Percentiles rank a stretch among this genome's conserved stretches.
phyloP scores from a whole-genome alignment of 1,140 invertebrate genomes.

The Leguminivora glycinivorella region DNA sequence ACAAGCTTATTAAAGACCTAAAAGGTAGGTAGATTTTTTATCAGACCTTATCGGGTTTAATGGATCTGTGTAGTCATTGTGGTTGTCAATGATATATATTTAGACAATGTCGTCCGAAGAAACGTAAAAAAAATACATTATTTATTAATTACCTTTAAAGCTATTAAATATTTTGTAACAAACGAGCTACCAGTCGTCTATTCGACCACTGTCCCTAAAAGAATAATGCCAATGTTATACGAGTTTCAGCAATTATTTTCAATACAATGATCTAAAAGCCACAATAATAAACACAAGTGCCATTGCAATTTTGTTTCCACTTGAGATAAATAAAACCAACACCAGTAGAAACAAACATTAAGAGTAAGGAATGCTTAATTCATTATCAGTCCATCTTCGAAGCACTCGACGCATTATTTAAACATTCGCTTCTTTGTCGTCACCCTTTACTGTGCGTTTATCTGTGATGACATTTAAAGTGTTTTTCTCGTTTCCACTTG shows the following conservation, averaged over 20 bases:
- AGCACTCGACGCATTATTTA: slow-evolving; percentile 25
- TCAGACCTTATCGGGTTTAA: too few species aligned
- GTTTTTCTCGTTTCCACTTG: slow-evolving; percentile 24
- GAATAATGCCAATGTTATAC: too few species aligned
- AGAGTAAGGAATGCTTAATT: slow-evolving; percentile 9
- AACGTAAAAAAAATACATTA: too few species aligned
- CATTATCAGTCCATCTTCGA: slow-evolving; percentile 21
- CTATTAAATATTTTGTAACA: neutral
- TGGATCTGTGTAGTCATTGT: too few species aligned
- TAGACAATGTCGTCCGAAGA: too few species aligned
- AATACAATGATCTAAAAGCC: neutral
- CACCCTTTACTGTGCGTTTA: slow-evolving; percentile 13
- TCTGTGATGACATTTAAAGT: slow-evolving; percentile 15
- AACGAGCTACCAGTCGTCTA: too few species aligned
- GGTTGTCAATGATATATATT: too few species aligned
- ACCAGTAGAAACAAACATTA: slow-evolving; percentile 6
- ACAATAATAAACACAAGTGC: neutral
- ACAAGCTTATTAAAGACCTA: too few species aligned
- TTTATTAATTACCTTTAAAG: too few species aligned
- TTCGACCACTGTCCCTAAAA: too few species aligned
- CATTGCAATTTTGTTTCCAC: slow-evolving; percentile 5
- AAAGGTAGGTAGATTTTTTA: too few species aligned
- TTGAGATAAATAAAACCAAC: slow-evolving; percentile 10
- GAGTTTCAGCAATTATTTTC: too few species aligned
- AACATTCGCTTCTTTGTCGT: slow-evolving; percentile 26